Evolutionary conservation across 2,888 invertebrate genomes (phyloP).

Genomic region (Hipparchia sbordonii): DNA sequence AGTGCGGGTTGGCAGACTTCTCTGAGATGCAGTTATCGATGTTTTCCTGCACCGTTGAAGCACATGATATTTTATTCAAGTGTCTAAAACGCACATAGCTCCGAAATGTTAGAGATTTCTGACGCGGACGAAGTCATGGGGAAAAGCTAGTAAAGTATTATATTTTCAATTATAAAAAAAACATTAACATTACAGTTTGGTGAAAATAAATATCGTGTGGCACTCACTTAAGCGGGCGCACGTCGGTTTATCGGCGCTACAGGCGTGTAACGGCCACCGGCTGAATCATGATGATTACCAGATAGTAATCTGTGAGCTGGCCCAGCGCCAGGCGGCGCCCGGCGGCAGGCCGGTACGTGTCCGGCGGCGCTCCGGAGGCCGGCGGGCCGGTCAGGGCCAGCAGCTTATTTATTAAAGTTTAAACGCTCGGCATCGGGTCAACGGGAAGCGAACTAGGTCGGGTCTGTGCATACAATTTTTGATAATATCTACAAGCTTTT

Average conservation of each 20-base stretch:
- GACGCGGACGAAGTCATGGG: too few species aligned
- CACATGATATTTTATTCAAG: too few species aligned
- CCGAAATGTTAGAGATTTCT: too few species aligned
- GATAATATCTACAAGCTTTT: constrained; percentile 5
- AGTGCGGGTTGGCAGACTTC: too few species aligned
- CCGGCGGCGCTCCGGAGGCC: constrained; percentile 2
- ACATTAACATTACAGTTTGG: neutral
- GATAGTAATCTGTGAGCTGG: constrained; percentile 16
- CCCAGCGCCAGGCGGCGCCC: neutral
- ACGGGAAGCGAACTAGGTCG: constrained; percentile 11
- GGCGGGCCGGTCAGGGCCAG: constrained; percentile 8
- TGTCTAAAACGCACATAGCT: too few species aligned
- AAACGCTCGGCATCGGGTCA: constrained; percentile 12
- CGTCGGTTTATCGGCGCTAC: neutral
- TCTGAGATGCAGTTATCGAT: too few species aligned
- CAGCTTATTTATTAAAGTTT: constrained; percentile 12
- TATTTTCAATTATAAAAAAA: neutral
- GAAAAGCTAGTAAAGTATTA: too few species aligned
- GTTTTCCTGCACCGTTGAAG: too few species aligned
- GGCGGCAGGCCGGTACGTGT: neutral
- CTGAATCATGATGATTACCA: constrained; percentile 18
- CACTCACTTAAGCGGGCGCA: neutral
- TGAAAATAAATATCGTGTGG: neutral
- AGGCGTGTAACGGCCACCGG: neutral
- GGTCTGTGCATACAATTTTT: neutral